Evolutionary conservation across 1,140 invertebrate species (phyloP).

Genomic region (Drosophila prosaltans): DNA sequence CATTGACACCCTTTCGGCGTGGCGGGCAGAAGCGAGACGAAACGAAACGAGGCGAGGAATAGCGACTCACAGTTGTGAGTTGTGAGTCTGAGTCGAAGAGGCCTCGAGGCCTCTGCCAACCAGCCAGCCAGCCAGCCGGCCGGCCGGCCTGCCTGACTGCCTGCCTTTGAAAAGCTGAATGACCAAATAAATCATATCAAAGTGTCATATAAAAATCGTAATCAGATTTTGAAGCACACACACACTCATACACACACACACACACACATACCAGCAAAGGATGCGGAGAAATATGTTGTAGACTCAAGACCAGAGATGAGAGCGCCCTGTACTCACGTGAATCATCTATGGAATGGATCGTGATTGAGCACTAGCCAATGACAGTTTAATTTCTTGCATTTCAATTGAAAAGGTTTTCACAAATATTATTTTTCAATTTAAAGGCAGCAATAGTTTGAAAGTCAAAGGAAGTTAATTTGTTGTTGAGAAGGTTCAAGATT

Average conservation of each 20-base stretch:
- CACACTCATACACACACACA: slow-evolving; percentile 28
- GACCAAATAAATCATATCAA: slow-evolving; percentile 82
- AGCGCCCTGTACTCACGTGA: background rate
- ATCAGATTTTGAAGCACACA: slow-evolving; percentile 80
- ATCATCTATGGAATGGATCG: background rate
- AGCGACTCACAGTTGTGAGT: slow-evolving; percentile 19
- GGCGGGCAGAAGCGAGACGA: slow-evolving; percentile 29
- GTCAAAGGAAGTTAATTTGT: too few relatives aligned
- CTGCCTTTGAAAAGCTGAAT: slow-evolving; percentile 82
- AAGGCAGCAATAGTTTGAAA: too few relatives aligned
- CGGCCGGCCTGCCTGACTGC: background rate
- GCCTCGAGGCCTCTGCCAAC: slow-evolving; percentile 47
- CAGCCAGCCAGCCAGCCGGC: background rate
- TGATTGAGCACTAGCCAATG: background rate
- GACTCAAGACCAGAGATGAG: slow-evolving; percentile 1
- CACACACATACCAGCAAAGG: slow-evolving; percentile 21
- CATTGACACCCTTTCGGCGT: slow-evolving; percentile 78
- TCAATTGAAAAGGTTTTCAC: background rate
- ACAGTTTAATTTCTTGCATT: background rate
- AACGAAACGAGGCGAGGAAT: slow-evolving; percentile 33
- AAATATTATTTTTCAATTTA: too few relatives aligned
- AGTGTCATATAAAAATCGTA: slow-evolving; percentile 82
- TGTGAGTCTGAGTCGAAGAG: slow-evolving; percentile 36
- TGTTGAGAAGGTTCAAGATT: too few relatives aligned
- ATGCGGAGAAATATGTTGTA: slow-evolving; percentile 53